Percentiles rank a stretch among this genome's conserved stretches.
phyloP scores from a whole-genome alignment of 2,888 invertebrate species.

The Ophion costatus region DNA sequence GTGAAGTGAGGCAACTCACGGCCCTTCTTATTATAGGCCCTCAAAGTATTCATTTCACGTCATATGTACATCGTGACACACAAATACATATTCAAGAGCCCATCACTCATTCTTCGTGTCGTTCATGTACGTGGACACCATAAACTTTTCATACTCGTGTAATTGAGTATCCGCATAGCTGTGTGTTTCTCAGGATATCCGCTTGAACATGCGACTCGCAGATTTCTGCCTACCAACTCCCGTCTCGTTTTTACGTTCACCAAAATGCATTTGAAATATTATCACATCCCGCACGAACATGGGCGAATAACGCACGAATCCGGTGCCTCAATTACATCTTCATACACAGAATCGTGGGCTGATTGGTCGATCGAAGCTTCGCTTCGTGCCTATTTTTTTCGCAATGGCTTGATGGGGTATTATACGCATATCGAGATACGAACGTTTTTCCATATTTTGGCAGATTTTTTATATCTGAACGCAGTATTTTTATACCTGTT shows the following conservation, averaged over 20 bases:
- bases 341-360: neutral
- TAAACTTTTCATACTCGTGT: conserved; percentile 61
- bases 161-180: conserved; percentile 55
- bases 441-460: too few relatives aligned
- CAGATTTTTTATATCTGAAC: too few relatives aligned
- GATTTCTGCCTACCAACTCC: neutral
- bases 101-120: conserved; percentile 59
- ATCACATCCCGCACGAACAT: neutral
- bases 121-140: conserved; percentile 49
- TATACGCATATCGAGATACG: neutral
- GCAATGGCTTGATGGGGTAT: neutral
- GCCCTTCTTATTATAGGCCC: neutral
- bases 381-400: neutral
- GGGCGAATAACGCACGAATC: too few relatives aligned
- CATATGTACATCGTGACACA: conserved; percentile 10
- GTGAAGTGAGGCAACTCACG: neutral
- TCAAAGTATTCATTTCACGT: conserved; percentile 53
- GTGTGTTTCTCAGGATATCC: conserved; percentile 63
- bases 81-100: neutral
- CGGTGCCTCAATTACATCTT: neutral
- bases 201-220: conserved; percentile 47
- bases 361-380: neutral
- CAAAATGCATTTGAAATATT: conserved; percentile 39
- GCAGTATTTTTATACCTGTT: too few relatives aligned
- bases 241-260: neutral